These are phyloP conservation scores for Chlorodrepanis virens DNA, from an alignment of 2,113 vertebrate species.

Conservation along the genomic window DNA sequence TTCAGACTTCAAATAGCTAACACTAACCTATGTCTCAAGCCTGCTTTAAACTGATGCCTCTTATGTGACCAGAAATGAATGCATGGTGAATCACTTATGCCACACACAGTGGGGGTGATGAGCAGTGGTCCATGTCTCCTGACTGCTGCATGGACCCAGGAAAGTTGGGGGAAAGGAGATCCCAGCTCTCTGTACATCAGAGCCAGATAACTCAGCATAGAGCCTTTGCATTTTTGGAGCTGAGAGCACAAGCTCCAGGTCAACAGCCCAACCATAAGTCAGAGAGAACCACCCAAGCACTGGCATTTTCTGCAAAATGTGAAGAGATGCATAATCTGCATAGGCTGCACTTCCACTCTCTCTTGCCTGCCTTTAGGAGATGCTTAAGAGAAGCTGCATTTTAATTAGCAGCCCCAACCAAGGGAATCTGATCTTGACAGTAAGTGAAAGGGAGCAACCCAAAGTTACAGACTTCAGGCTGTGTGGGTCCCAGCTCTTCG, in stretches of 20 bases:
- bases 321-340: neutral
- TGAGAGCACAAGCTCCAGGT: neutral
- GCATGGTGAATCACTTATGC: conserved; percentile 42
- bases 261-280: neutral
- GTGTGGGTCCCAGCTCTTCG: neutral
- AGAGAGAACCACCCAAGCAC: neutral
- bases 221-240: neutral
- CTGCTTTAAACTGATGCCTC: conserved; percentile 6
- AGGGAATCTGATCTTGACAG: conserved; percentile 9
- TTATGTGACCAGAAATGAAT: conserved; percentile 53
- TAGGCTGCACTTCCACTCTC: neutral
- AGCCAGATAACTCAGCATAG: neutral
- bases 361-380: neutral
- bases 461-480: neutral
- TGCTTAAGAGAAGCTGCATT: conserved; percentile 10
- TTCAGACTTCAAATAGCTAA: conserved; percentile 41
- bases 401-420: neutral
- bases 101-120: neutral
- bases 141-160: rapidly evolving
- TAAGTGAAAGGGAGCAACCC: neutral
- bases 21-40: conserved; percentile 11
- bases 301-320: neutral
- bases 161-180: neutral
- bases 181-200: neutral
- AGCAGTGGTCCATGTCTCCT: neutral